These are phyloP conservation scores for Eurosta solidaginis DNA, from an alignment of 1,140 invertebrate species.

Conservation along the genomic window DNA sequence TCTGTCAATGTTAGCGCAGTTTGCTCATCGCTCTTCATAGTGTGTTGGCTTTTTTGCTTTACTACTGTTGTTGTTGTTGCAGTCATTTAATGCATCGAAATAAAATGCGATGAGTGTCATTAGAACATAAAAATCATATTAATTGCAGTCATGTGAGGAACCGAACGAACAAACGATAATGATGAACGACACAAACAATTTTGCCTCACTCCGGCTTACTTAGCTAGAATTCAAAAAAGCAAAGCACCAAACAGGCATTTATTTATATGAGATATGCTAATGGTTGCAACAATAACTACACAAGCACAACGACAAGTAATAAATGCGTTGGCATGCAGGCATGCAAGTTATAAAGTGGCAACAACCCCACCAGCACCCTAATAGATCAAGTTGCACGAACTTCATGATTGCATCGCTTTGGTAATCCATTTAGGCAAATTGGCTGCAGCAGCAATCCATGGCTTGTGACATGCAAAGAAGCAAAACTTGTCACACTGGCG, in stretches of 20 bases:
- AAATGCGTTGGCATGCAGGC: background rate
- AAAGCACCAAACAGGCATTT: background rate
- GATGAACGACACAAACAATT: background rate
- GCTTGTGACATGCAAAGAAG: background rate
- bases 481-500: slow-evolving; percentile 12
- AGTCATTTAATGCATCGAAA: background rate
- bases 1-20: background rate
- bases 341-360: slow-evolving; percentile 10
- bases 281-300: background rate
- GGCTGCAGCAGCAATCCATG: background rate
- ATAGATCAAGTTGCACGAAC: slow-evolving; percentile 9
- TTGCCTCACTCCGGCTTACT: background rate
- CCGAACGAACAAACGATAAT: no score
- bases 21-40: background rate
- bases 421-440: slow-evolving; percentile 9
- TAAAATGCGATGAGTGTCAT: slow-evolving; percentile 26
- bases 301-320: background rate
- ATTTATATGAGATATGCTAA: background rate
- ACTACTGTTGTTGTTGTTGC: background rate
- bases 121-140: slow-evolving; percentile 32
- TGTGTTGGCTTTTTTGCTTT: background rate
- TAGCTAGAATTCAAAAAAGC: background rate
- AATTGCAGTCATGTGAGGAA: slow-evolving; percentile 29
- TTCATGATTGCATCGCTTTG: background rate
- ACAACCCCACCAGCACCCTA: background rate